These are phyloP conservation scores for Drosophila engyochracea DNA, from an alignment of 2,888 invertebrate species.

Conservation along the genomic window DNA sequence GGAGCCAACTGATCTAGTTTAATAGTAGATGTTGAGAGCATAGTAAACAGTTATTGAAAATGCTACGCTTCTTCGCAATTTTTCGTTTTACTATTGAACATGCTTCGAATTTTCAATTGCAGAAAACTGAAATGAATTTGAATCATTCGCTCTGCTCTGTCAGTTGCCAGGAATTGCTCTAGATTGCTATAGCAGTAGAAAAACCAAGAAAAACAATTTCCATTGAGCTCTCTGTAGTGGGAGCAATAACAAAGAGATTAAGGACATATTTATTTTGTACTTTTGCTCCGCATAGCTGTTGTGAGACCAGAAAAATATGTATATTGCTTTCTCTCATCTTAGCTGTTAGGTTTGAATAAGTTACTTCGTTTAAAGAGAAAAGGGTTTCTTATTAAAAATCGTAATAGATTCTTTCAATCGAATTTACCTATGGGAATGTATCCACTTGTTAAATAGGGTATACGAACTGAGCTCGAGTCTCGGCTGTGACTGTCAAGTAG, in stretches of 20 bases:
- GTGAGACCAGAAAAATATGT: not conserved
- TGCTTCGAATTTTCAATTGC: not conserved
- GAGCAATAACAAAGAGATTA: not conserved
- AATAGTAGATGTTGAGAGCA: not conserved
- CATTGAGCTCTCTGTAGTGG: not conserved
- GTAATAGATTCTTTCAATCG: too few species aligned
- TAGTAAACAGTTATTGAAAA: not conserved
- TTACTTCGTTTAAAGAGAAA: not conserved
- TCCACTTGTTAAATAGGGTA: not conserved
- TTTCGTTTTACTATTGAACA: not conserved
- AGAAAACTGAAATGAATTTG: not conserved
- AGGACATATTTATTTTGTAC: not conserved
- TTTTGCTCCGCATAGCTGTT: not conserved
- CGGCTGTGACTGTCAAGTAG: constrained; percentile 69
- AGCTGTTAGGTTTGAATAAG: not conserved
- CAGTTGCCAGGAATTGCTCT: not conserved
- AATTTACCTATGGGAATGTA: too few species aligned
- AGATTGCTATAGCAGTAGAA: not conserved
- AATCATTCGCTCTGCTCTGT: not conserved
- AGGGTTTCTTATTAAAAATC: too few species aligned
- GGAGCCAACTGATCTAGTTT: not conserved
- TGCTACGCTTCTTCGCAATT: not conserved
- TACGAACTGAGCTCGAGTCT: constrained; percentile 54
- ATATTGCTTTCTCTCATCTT: not conserved
- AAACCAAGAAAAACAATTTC: not conserved